Conservation (phyloP, 2,113 vertebrate species). For the Saimiri boliviensis region DNA sequence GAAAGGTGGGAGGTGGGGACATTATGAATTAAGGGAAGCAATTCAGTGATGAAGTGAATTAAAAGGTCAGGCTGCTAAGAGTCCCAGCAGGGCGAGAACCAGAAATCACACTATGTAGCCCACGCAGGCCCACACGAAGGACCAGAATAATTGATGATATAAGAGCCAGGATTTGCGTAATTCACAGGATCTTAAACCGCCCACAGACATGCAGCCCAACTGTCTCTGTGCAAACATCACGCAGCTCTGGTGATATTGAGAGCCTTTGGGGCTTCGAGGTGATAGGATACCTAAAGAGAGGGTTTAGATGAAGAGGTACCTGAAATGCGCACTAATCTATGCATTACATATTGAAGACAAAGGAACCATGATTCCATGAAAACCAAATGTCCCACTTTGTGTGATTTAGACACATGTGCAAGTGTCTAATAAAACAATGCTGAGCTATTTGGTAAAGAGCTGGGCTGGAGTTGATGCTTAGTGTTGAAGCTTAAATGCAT, state of each 20-base stretch:
- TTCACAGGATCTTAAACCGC: constrained; percentile 69
- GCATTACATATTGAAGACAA: background rate
- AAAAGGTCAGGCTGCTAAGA: constrained; percentile 62
- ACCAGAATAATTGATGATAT: constrained; percentile 73
- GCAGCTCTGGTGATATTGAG: background rate
- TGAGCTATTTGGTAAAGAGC: background rate
- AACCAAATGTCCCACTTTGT: background rate
- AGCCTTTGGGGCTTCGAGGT: background rate
- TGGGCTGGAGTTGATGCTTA: background rate
- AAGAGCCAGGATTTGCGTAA: constrained; percentile 61
- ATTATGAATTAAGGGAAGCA: constrained; percentile 36
- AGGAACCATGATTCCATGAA: background rate
- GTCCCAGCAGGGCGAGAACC: constrained; percentile 57
- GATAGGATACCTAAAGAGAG: background rate
- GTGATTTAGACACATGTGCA: background rate
- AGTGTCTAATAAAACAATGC: background rate
- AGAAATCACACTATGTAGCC: constrained; percentile 53
- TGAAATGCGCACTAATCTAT: background rate
- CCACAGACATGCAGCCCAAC: constrained; percentile 62
- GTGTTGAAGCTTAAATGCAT: background rate
- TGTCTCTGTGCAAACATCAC: constrained; percentile 43
- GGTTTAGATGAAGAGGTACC: background rate
- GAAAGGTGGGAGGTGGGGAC: background rate
- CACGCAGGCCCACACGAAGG: constrained; percentile 59
- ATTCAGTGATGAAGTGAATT: constrained; percentile 49